Percentiles rank a stretch among this genome's conserved stretches.
These are phyloP conservation scores for Ganaspis sp. DNA, from an alignment of 1,140 invertebrate genomes.

Conservation along the genomic window DNA sequence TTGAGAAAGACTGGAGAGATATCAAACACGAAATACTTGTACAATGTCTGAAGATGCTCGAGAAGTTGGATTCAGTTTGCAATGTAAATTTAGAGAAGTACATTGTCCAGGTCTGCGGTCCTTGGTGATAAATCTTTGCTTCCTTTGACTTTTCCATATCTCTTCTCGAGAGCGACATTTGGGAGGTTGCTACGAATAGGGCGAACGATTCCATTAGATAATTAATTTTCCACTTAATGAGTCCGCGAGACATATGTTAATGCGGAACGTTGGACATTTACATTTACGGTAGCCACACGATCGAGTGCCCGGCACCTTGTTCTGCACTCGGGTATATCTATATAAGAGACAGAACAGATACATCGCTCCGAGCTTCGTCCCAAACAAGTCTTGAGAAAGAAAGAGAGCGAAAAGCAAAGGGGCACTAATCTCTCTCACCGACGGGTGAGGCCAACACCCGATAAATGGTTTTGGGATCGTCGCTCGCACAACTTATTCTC, in stretches of 20 bases:
- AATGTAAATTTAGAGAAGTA: slow-evolving; percentile 26
- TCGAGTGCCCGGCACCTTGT: slow-evolving; percentile 52
- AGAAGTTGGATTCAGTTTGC: slow-evolving; percentile 12
- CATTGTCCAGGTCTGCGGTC: slow-evolving; percentile 9
- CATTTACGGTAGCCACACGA: slow-evolving; percentile 70
- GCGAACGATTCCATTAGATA: slow-evolving; percentile 65
- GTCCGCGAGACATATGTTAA: slow-evolving; percentile 74
- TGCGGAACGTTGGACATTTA: slow-evolving; percentile 71
- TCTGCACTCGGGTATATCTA: slow-evolving; percentile 60
- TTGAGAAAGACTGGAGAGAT: slow-evolving; percentile 1
- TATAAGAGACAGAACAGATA: slow-evolving; percentile 56
- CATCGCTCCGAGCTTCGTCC: slow-evolving; percentile 43
- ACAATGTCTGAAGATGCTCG: not conserved
- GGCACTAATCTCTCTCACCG: slow-evolving; percentile 66
- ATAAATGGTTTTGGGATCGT: slow-evolving; percentile 72
- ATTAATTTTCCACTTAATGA: slow-evolving; percentile 75
- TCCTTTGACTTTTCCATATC: slow-evolving; percentile 13
- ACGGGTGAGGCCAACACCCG: slow-evolving; percentile 68
- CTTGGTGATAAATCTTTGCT: not conserved
- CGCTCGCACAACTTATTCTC: slow-evolving; percentile 49
- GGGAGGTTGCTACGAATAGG: slow-evolving; percentile 12
- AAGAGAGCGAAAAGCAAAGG: slow-evolving; percentile 44
- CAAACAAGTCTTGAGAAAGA: slow-evolving; percentile 46
- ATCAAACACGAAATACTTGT: not conserved
- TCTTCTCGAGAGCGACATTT: not conserved